Percentiles rank a stretch among this genome's conserved stretches.
phyloP scores from a whole-genome alignment of 2,797 vertebrate genomes.

The Chiloscyllium punctatum region DNA sequence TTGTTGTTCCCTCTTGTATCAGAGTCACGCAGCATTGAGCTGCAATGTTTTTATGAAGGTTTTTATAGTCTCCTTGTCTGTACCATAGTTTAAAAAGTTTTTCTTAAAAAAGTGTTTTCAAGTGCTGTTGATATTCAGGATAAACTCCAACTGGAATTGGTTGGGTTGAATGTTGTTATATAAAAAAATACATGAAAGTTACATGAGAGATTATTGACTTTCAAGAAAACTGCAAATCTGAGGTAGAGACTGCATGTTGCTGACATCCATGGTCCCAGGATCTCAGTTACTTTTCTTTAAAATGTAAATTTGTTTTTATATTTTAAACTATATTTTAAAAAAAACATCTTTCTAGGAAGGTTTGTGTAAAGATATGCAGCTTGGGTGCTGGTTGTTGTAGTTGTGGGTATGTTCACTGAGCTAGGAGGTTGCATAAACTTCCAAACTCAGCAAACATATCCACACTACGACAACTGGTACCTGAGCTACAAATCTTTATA shows the following conservation, averaged over 20 bases:
- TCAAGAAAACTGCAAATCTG: not conserved
- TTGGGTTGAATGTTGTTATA: not conserved
- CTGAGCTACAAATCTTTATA: too few species aligned
- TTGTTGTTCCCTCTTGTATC: not conserved
- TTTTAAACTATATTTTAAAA: too few species aligned
- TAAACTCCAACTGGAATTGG: not conserved
- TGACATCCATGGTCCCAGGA: not conserved
- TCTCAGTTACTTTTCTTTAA: too few species aligned
- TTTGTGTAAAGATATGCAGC: too few species aligned
- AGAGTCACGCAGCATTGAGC: not conserved
- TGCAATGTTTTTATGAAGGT: constrained; percentile 5
- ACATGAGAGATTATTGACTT: not conserved
- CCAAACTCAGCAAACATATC: too few species aligned
- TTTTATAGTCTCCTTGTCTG: not conserved
- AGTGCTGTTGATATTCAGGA: not conserved
- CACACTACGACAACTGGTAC: too few species aligned
- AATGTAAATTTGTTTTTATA: too few species aligned
- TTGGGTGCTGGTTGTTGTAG: too few species aligned
- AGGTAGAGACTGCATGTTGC: not conserved
- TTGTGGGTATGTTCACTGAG: too few species aligned
- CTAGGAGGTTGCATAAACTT: too few species aligned
- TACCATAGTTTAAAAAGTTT: not conserved
- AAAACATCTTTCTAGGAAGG: too few species aligned
- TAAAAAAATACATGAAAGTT: not conserved
- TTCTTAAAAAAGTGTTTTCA: not conserved